Base-by-base conservation (phyloP, 1,140 invertebrate species). In the Drosophila lini region DNA sequence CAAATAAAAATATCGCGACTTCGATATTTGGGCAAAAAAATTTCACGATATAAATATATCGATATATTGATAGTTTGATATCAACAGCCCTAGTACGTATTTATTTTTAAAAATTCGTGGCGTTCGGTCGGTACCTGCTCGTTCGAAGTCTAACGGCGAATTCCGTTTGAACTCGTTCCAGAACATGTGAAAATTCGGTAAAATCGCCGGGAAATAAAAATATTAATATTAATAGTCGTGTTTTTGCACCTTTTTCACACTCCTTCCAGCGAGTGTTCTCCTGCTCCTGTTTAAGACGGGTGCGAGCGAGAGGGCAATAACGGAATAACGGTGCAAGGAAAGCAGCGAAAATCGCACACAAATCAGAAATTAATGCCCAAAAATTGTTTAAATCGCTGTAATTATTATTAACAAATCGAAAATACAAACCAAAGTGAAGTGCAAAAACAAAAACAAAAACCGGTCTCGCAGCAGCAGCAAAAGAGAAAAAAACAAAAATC, bases 371-470 rank as follows among this genome's bases (percentile, higher is more conserved):
- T 31, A 52, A 19, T 32, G 31, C 31, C 48, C 28, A 13, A 50
- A 50, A 52, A 19, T 34, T 52, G 16, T 52, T 52, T 19, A 44
- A 56, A 63, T 36, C 16, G 36, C 44, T 15, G 32, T 40, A 42
- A 61, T 64, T 42, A 42, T 41, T 63, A 59, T 44, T 22, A 75
- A 76, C 48, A 40, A 81, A 81, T 73, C 63, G 57, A 67, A 44
- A 31, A 36, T 36, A 64, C 15, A 59, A 70, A 48, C 44, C 67
- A 41, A 75, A 80, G 83, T 88, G 83, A 83, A 88, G 83, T 89
- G 83, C 84, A 83, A 88, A 88, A 88, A 81, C 82, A 81, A 86
- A 85, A 85, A 69, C 68, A 56, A 40, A 63, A 70, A 88, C 83
- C 83, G 83, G 83, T 88, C 83, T 75, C 62, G 81, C 81, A 84